These are phyloP conservation scores for Amphiprion ocellaris DNA, from an alignment of 2,113 vertebrate species.

Conservation along the genomic window DNA sequence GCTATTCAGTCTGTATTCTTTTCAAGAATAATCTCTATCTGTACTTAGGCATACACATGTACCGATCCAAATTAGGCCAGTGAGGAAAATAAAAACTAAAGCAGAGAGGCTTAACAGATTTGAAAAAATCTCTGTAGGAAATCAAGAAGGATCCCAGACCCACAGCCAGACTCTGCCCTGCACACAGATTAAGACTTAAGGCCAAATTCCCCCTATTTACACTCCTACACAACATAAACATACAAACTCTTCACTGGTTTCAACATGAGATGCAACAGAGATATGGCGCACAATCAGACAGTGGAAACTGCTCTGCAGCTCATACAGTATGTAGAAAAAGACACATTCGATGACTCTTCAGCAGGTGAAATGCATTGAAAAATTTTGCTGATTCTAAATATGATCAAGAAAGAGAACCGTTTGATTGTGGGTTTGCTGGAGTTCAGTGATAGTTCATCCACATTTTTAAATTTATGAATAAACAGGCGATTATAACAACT, in stretches of 20 bases:
- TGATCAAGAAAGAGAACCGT: background rate
- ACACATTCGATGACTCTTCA: constrained; percentile 13
- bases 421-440: constrained; percentile 13
- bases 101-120: background rate
- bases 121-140: background rate
- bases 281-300: constrained; percentile 14
- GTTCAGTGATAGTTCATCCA: constrained; percentile 6
- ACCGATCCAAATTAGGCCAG: background rate
- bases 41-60: background rate
- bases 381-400: background rate
- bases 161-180: constrained; percentile 27
- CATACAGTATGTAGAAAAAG: constrained; percentile 11
- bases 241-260: constrained; percentile 40
- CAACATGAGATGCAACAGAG: background rate
- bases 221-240: constrained; percentile 23
- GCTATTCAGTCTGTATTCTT: background rate
- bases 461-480: background rate
- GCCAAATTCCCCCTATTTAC: constrained; percentile 16
- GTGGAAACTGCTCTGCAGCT: background rate
- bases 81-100: background rate
- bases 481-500: background rate
- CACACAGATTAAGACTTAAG: constrained; percentile 37
- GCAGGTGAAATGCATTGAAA: background rate
- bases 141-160: constrained; percentile 10
- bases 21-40: constrained; percentile 34